phyloP scores from a whole-genome alignment of 2,797 vertebrate species.

The Danio kyathit region DNA sequence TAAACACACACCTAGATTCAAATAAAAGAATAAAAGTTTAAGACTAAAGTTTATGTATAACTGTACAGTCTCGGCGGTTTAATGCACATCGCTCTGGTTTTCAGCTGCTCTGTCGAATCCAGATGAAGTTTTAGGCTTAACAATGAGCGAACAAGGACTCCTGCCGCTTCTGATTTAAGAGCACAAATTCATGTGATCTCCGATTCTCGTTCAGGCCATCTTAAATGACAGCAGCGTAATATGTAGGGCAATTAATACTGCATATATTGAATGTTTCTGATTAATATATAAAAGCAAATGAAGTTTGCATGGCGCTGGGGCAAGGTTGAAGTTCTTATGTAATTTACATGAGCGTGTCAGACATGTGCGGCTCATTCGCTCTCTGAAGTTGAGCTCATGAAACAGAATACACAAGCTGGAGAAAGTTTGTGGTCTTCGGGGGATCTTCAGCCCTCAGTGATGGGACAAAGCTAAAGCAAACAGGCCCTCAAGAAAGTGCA shows the following conservation, averaged over 20 bases:
- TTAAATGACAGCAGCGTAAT: constrained; percentile 62
- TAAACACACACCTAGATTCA: neutral
- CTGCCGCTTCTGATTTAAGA: constrained; percentile 50
- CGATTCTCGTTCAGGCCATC: constrained; percentile 54
- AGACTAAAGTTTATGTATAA: neutral
- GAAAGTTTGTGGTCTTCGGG: constrained; percentile 71
- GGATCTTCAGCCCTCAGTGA: constrained; percentile 60
- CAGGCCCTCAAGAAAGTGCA: constrained; percentile 42
- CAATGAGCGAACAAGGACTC: constrained; percentile 46
- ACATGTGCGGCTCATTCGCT: constrained; percentile 68
- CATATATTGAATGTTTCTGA: constrained; percentile 73
- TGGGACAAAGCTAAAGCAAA: constrained; percentile 60
- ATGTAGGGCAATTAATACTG: constrained; percentile 76
- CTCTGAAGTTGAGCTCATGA: constrained; percentile 78
- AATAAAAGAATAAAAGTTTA: neutral
- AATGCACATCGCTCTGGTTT: constrained; percentile 18
- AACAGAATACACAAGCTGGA: constrained; percentile 75
- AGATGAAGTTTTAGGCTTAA: constrained; percentile 42
- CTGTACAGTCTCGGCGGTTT: neutral
- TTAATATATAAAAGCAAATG: constrained; percentile 74
- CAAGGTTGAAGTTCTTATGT: constrained; percentile 73
- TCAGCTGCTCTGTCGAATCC: constrained; percentile 11
- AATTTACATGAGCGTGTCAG: constrained; percentile 76
- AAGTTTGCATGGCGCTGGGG: constrained; percentile 68
- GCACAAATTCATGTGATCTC: constrained; percentile 44